Conservation (phyloP, 2,888 invertebrate genomes). For the Dryocosmus kuriphilus region DNA sequence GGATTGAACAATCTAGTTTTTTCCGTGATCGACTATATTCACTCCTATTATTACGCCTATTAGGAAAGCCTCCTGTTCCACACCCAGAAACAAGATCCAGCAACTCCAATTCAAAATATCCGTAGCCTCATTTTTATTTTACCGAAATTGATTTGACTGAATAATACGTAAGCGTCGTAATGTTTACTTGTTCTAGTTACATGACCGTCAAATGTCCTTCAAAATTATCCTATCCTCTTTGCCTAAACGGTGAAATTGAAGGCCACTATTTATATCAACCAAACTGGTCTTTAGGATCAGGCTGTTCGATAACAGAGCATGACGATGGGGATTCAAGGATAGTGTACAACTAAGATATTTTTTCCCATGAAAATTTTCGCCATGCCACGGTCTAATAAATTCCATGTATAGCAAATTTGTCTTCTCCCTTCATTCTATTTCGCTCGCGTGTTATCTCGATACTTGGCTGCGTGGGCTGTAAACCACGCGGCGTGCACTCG, state of each 20-base stretch:
- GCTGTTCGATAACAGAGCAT: background rate
- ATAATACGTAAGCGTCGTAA: too few species aligned
- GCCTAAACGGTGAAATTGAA: background rate
- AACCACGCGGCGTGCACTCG: slow-evolving; percentile 54
- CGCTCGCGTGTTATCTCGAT: slow-evolving; percentile 49
- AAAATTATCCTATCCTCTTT: too few species aligned
- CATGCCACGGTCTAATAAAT: slow-evolving; percentile 51
- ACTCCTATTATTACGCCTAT: too few species aligned
- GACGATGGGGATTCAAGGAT: slow-evolving; percentile 7
- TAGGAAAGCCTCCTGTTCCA: too few species aligned
- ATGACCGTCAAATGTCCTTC: too few species aligned
- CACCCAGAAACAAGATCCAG: too few species aligned
- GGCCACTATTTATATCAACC: background rate
- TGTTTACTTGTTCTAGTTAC: too few species aligned
- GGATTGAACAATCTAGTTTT: too few species aligned
- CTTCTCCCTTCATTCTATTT: slow-evolving; percentile 35
- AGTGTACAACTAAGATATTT: background rate
- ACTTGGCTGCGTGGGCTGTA: slow-evolving; percentile 51
- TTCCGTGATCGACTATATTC: too few species aligned
- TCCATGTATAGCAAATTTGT: slow-evolving; percentile 42
- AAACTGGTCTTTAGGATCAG: background rate
- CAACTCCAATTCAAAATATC: too few species aligned
- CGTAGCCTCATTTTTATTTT: too few species aligned
- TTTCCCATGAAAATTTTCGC: slow-evolving; percentile 38
- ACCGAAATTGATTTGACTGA: too few species aligned